Evolutionary conservation across 2,113 vertebrate species (phyloP).

Genomic region (Hemibagrus wyckioides): DNA sequence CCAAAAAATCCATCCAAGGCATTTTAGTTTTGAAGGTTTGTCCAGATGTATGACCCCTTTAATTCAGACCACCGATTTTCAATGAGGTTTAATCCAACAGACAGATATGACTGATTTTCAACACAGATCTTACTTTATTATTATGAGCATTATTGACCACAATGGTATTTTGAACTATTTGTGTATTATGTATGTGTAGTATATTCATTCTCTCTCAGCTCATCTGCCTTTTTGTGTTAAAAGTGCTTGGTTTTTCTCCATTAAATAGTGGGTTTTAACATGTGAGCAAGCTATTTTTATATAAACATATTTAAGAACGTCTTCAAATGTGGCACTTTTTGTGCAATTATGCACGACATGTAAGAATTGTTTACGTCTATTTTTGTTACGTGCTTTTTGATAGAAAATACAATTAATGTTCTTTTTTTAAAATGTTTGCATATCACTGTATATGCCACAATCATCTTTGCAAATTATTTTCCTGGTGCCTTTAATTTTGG

Average conservation of each 20-base stretch:
- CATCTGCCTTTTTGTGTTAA: background rate
- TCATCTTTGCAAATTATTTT: background rate
- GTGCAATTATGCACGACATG: too few species aligned
- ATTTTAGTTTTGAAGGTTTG: background rate
- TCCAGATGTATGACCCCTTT: background rate
- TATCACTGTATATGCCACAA: background rate
- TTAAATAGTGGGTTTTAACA: background rate
- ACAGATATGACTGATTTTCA: background rate
- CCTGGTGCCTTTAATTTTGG: background rate
- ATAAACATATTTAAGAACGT: background rate
- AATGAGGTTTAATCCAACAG: background rate
- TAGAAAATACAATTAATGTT: background rate
- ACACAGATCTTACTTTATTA: background rate
- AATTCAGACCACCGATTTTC: background rate
- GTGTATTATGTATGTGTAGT: background rate
- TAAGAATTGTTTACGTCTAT: too few species aligned
- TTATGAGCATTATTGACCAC: background rate
- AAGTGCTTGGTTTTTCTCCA: background rate
- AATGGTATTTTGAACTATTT: background rate
- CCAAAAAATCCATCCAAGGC: background rate
- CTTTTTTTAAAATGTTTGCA: background rate
- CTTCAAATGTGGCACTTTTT: background rate
- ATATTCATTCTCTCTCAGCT: background rate
- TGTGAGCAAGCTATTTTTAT: background rate
- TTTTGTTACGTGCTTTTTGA: background rate